phyloP scores from a whole-genome alignment of 2,797 vertebrate genomes.

The Eleutherodactylus coqui region DNA sequence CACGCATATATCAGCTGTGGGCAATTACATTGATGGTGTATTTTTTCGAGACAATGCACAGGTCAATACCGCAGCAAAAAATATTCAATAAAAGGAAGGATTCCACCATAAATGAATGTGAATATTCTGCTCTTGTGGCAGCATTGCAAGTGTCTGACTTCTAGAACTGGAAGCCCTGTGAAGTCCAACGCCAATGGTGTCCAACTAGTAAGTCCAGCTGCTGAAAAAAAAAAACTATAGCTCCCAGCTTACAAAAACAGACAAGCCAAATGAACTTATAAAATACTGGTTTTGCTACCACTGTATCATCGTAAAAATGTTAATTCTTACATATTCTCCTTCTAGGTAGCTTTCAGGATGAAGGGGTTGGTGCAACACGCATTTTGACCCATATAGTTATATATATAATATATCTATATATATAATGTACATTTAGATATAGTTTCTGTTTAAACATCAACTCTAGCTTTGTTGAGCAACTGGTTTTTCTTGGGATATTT shows the following conservation, averaged over 20 bases:
- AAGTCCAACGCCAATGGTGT: background rate
- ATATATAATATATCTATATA: slow-evolving; percentile 53
- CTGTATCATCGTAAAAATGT: background rate
- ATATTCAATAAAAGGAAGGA: background rate
- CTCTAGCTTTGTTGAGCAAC: slow-evolving; percentile 43
- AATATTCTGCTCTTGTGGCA: background rate
- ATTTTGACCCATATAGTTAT: slow-evolving; percentile 52
- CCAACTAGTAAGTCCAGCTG: background rate
- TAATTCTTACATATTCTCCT: background rate
- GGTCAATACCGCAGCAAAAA: background rate
- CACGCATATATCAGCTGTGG: background rate
- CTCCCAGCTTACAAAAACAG: background rate
- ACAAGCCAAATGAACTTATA: background rate
- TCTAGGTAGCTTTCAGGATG: slow-evolving; percentile 21
- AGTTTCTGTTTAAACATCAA: slow-evolving; percentile 2
- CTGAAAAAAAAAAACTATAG: background rate
- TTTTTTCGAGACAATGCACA: background rate
- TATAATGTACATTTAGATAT: slow-evolving; percentile 57
- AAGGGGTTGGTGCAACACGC: slow-evolving; percentile 29
- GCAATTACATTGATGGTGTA: background rate
- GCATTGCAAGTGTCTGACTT: background rate
- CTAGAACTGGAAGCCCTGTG: background rate
- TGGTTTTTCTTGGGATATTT: slow-evolving; percentile 21
- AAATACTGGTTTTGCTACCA: too few species aligned
- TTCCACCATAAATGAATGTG: background rate